phyloP scores from a whole-genome alignment of 2,888 invertebrate genomes.

The Bhutanitis thaidina region DNA sequence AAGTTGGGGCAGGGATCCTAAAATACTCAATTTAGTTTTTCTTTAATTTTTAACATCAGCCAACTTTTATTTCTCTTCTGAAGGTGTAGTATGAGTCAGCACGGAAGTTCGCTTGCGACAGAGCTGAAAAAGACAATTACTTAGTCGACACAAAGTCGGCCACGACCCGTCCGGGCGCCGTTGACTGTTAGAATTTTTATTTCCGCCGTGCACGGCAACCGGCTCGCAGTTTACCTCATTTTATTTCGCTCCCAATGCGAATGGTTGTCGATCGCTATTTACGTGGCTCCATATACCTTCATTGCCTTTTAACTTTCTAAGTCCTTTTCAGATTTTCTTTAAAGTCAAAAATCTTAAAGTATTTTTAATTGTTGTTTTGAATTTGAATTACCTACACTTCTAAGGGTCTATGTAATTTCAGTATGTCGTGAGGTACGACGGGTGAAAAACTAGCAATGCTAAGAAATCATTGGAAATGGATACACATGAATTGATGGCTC shows the following conservation, averaged over 20 bases:
- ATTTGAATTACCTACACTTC: no score
- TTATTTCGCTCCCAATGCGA: conserved; percentile 24
- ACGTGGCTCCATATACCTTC: background rate
- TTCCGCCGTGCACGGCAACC: conserved; percentile 16
- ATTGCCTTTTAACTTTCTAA: conserved; percentile 1
- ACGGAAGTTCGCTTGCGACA: conserved; percentile 47
- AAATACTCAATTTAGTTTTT: background rate
- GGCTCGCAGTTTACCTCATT: conserved; percentile 28
- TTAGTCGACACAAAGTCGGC: conserved; percentile 51
- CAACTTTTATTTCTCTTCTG: conserved; percentile 11
- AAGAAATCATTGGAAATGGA: no score
- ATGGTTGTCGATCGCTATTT: background rate
- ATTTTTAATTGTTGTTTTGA: no score
- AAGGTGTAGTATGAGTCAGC: conserved; percentile 43
- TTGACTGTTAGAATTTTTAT: conserved; percentile 37
- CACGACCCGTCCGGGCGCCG: conserved; percentile 44
- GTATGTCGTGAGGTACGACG: no score
- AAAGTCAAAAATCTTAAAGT: no score
- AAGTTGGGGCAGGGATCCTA: background rate
- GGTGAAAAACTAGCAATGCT: no score
- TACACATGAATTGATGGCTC: no score
- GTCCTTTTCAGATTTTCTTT: background rate
- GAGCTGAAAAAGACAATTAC: conserved; percentile 65
- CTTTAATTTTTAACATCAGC: background rate
- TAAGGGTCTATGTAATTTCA: no score